A percentile compares a stretch with the other conserved stretches of the same genome.
phyloP scores from a whole-genome alignment of 2,113 vertebrate species.

The Orcinus orca region DNA sequence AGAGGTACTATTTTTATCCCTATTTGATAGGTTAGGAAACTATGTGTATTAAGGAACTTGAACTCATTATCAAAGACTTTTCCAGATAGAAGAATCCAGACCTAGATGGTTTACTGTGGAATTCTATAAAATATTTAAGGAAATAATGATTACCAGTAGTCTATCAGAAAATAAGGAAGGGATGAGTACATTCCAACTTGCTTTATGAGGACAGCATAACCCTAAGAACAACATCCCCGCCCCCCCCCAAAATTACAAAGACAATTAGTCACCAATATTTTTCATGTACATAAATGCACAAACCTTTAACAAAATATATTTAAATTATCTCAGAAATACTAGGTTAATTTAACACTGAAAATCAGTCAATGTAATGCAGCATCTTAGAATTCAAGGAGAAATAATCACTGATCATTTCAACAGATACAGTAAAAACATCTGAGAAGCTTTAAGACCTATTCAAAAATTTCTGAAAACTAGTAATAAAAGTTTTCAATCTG shows the following conservation, averaged over 20 bases:
- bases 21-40: neutral
- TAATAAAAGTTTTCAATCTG: neutral
- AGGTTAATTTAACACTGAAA: neutral
- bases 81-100: neutral
- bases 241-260: neutral
- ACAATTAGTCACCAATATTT: too few species aligned
- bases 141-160: neutral
- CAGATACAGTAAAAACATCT: neutral
- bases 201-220: neutral
- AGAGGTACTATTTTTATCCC: neutral
- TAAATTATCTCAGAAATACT: neutral
- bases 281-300: too few species aligned
- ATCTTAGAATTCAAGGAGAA: neutral
- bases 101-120: neutral
- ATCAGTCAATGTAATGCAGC: neutral
- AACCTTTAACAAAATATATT: neutral
- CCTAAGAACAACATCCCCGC: neutral
- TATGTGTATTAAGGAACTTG: neutral
- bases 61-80: neutral
- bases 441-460: neutral
- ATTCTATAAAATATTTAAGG: neutral
- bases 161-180: neutral
- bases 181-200: neutral
- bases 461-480: neutral
- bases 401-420: neutral